These are phyloP conservation scores for Ictidomys tridecemlineatus DNA, from an alignment of 2,113 vertebrate species.

Conservation along the genomic window DNA sequence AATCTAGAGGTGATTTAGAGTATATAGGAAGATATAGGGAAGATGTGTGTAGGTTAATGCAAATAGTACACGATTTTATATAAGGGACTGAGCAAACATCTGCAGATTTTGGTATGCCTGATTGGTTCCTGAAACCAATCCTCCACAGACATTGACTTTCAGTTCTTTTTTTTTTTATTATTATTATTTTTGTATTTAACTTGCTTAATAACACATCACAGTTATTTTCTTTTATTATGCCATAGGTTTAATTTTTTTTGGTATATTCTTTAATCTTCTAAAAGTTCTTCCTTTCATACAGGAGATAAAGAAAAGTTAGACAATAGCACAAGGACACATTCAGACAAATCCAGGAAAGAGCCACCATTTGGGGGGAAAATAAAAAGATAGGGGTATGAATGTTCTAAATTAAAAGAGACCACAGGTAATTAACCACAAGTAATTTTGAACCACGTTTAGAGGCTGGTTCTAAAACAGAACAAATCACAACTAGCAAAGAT, in stretches of 20 bases:
- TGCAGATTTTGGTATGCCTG: neutral
- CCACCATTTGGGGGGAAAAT: neutral
- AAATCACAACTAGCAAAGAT: neutral
- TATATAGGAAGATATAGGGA: neutral
- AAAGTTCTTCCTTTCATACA: neutral
- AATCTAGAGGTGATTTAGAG: neutral
- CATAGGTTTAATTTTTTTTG: neutral
- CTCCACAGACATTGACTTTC: neutral
- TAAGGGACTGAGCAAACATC: neutral
- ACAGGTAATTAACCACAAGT: neutral
- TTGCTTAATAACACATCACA: slow-evolving; percentile 4
- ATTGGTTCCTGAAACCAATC: neutral
- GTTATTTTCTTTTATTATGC: neutral
- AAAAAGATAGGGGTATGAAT: neutral
- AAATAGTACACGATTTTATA: neutral
- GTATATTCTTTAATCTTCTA: slow-evolving; percentile 12
- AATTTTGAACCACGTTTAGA: neutral
- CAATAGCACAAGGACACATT: neutral
- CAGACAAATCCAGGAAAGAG: neutral
- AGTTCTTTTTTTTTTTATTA: neutral
- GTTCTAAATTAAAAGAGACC: neutral
- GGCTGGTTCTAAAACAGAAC: neutral
- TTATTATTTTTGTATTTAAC: slow-evolving; percentile 23
- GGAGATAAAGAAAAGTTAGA: neutral
- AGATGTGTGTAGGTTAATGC: neutral